Base-by-base conservation (phyloP, 2,888 invertebrate species). In the Acrobasis consociella region DNA sequence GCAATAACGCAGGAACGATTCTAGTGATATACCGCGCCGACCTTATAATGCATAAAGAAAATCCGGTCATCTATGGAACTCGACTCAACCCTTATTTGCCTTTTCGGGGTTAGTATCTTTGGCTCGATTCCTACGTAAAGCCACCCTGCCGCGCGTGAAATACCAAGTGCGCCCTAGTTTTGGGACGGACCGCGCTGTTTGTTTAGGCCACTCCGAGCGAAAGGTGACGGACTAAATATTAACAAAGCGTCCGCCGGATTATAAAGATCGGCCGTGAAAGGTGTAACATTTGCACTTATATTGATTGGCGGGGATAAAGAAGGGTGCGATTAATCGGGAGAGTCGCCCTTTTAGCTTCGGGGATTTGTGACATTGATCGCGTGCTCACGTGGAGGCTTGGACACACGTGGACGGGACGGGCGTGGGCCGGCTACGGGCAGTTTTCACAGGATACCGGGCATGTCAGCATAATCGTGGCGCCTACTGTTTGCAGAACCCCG, bases 111-210 rank as follows among this genome's bases (percentile, higher is more conserved):
- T 86, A 87, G 85, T 88, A 89, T 89, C 88, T 87, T 78, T 86
- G 83, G 83, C 81, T 85, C 89, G 82, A 88, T 88, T 89, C 85
- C 82, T 85, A 85, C 84, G 87, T 81, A 89, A 89, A 89, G 86
- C 85, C 82, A 79, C 78, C 81, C 83, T 80, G 82, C 82, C 89
- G 87, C 89, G 88, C 87, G 87, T 89, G 86, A 88, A 91, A 92
- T 91, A 91, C 91, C 88, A 92, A 93, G 85, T 89, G 86, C 87
- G 93, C 83, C 92, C 89, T 82, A 86, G 87, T 93, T 92, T 87
- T 85, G 81, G 82, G 83, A 84, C 84, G 87, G 87, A 85, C 87
- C 88, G 77, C 82, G 78, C 76, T 88, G 86, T 90, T 91, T 91
- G 89, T 90, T 93, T 91, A 92, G 89, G 89, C 77, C 81, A 78